A percentile compares a stretch with the other conserved stretches of the same genome.
These are phyloP conservation scores for Pteronura brasiliensis DNA, from an alignment of 2,113 vertebrate genomes.

Conservation along the genomic window DNA sequence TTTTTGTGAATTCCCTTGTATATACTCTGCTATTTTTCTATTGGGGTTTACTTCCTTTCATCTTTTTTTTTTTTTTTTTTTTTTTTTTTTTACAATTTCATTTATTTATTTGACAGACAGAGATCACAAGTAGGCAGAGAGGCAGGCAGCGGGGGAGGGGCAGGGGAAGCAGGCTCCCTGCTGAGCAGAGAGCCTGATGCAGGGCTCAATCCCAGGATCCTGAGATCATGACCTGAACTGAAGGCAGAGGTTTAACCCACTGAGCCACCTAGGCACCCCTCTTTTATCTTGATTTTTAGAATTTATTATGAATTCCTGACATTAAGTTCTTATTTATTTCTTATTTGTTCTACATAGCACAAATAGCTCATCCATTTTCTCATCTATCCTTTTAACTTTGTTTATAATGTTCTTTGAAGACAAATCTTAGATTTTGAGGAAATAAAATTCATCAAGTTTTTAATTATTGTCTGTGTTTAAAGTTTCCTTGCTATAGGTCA, in stretches of 20 bases:
- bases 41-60: background rate
- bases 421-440: background rate
- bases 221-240: too few species aligned
- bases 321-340: background rate
- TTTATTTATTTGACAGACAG: too few species aligned
- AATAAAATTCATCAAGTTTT: background rate
- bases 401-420: background rate
- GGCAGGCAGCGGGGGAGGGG: rapidly evolving
- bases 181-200: too few species aligned
- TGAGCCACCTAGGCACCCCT: too few species aligned
- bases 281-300: background rate
- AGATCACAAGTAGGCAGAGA: too few species aligned
- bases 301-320: background rate
- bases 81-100: too few species aligned
- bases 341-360: background rate
- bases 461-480: background rate
- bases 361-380: background rate
- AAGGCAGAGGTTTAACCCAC: too few species aligned
- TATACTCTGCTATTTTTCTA: background rate
- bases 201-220: too few species aligned
- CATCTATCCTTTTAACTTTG: background rate
- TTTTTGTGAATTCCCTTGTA: background rate
- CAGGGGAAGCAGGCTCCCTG: too few species aligned
- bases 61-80: too few species aligned
- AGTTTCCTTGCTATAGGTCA: background rate